Conservation (phyloP, 2,888 invertebrate species). For the Biston stratarius region DNA sequence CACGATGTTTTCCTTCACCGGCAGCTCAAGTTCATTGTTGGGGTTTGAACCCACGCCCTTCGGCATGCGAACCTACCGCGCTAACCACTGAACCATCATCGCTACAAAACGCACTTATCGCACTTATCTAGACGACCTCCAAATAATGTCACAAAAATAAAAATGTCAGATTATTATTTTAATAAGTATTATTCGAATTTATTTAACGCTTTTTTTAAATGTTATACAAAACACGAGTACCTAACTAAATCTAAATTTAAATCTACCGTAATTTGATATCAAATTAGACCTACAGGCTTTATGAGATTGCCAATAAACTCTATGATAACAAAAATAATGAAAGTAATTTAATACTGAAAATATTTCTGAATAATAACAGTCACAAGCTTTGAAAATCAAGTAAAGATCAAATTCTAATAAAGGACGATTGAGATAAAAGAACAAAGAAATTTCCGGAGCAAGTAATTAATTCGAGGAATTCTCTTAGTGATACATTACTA, state of each 20-base stretch:
- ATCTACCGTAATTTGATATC: neutral
- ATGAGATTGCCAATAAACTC: constrained; percentile 14
- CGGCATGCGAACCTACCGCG: no score
- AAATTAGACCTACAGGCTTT: constrained; percentile 7
- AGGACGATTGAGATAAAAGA: constrained; percentile 9
- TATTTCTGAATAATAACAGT: neutral
- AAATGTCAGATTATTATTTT: no score
- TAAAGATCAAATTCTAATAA: constrained; percentile 16
- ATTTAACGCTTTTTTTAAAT: no score
- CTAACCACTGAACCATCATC: no score
- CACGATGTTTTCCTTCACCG: no score
- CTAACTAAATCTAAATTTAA: neutral
- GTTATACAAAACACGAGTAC: neutral
- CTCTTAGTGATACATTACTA: constrained; percentile 5
- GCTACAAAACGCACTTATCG: no score
- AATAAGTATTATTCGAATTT: no score
- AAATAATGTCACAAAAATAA: no score
- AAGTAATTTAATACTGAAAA: constrained; percentile 9
- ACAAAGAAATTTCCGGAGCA: constrained; percentile 8
- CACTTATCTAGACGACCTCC: no score
- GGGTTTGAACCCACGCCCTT: no score
- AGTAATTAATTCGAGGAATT: constrained; percentile 11
- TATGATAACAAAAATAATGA: constrained; percentile 14
- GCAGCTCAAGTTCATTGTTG: no score
- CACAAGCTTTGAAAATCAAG: constrained; percentile 10